These are phyloP conservation scores for Peromyscus nudipes DNA, from an alignment of 2,797 vertebrate genomes.

Conservation along the genomic window DNA sequence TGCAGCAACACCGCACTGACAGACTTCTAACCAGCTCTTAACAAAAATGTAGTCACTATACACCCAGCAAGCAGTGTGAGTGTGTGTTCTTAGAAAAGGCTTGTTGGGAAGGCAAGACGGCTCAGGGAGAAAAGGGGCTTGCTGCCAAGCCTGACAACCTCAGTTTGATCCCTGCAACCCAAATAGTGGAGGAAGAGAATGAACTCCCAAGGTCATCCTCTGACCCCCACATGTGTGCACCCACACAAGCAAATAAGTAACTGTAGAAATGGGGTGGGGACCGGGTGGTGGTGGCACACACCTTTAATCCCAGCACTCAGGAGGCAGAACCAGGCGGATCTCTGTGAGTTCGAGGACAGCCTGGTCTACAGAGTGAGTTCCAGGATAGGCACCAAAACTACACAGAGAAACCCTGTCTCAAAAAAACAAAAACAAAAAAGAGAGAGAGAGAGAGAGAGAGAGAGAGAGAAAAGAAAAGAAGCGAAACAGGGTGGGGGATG, in stretches of 20 bases:
- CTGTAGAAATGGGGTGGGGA: not conserved
- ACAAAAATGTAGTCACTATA: not conserved
- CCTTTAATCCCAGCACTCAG: no score
- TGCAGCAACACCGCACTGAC: not conserved
- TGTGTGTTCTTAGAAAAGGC: conserved; percentile 20
- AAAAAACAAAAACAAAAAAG: no score
- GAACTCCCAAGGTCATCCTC: no score
- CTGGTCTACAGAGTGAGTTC: no score
- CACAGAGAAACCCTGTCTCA: no score
- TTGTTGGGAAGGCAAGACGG: not conserved
- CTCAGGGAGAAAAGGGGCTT: no score
- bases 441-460: no score
- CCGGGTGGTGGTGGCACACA: no score
- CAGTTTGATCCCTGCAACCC: not conserved
- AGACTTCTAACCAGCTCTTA: conserved; percentile 4
- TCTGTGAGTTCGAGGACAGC: no score
- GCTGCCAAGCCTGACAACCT: not conserved
- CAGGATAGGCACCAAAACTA: no score
- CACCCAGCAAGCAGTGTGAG: not conserved
- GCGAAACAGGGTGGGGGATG: not conserved
- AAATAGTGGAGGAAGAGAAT: not conserved
- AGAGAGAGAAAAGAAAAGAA: no score
- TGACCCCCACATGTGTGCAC: not conserved
- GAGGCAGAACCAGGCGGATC: no score
- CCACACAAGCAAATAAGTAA: not conserved